A percentile compares a stretch with the other conserved stretches of the same genome.
These are phyloP conservation scores for Leucoraja erinaceus DNA, from an alignment of 2,113 vertebrate species.

Conservation along the genomic window DNA sequence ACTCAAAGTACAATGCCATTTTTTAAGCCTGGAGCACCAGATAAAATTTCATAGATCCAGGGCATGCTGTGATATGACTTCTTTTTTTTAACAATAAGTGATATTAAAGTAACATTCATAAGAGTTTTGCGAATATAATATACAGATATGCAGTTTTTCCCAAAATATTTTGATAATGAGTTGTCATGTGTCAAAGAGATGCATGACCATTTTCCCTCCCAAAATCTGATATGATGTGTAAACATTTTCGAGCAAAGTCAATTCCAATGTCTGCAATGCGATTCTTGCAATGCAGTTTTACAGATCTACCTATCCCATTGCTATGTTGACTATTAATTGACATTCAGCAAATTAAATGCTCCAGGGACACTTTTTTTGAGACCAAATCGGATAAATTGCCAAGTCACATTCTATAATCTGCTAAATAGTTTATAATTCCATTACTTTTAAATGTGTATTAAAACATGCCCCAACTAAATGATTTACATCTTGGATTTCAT, in stretches of 20 bases:
- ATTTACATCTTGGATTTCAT: neutral
- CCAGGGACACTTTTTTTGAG: neutral
- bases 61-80: neutral
- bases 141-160: neutral
- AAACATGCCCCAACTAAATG: conserved; percentile 5
- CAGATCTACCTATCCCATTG: neutral
- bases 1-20: neutral
- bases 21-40: neutral
- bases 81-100: neutral
- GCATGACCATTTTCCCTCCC: neutral
- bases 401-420: conserved; percentile 5
- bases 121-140: neutral
- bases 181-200: neutral
- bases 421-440: conserved; percentile 22
- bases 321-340: neutral
- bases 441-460: neutral
- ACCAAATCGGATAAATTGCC: neutral
- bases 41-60: neutral
- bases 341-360: neutral
- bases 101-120: neutral
- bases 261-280: neutral
- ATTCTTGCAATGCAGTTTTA: conserved; percentile 9
- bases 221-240: neutral
- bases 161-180: no score
- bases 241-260: neutral